Evolutionary conservation across 1,140 invertebrate species (phyloP), one percentile per base, ranked within the genome.

Genomic region (Drosophila hydei): DNA sequence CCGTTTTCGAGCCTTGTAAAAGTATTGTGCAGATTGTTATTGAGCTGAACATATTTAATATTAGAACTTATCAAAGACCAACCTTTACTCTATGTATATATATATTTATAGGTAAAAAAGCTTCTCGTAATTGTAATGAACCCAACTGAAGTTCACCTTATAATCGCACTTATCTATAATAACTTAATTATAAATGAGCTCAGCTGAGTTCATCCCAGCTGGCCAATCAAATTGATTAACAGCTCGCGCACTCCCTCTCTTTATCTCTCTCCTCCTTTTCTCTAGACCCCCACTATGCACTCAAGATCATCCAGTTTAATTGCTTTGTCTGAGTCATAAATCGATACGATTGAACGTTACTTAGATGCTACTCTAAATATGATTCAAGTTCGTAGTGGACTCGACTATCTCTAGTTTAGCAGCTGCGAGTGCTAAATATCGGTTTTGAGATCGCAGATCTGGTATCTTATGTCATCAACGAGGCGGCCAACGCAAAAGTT

Each of bases 381-480:
- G 48, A 16, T 8, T 50, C 47, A 50, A 50, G 23, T 16, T 51
- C 48, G 25, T 4, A 5, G 9, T 50, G 63, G 18, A 45, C 38
- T 58, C 6, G 16, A 33, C 9, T 48, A 16, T 33, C 5, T 50
- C 9, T 27, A 27, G 62, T n/a, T 38, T 19, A 56, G 11, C 62
- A 48, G 45, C 55, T 60, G 64, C 25, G 6, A 45, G 8, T 38
- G 8, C 4, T 56, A 27, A 43, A 9, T 54, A 47, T 36, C 38
- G 47, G 38, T 30, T 50, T 63, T 63, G 54, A 62, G 51, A 47
- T 69, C 45, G 43, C 36, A 51, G 68, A 58, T 71, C 68, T 58
- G 50, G 25, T 36, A 11, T 52, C 61, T 71, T 71, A 71, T 65
- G 61, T 72, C 55, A 72, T 60, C 70, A 54, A n/a, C 58, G 33